These are phyloP conservation scores for Phorcus lineatus DNA, from an alignment of 2,888 invertebrate species.

Conservation along the genomic window DNA sequence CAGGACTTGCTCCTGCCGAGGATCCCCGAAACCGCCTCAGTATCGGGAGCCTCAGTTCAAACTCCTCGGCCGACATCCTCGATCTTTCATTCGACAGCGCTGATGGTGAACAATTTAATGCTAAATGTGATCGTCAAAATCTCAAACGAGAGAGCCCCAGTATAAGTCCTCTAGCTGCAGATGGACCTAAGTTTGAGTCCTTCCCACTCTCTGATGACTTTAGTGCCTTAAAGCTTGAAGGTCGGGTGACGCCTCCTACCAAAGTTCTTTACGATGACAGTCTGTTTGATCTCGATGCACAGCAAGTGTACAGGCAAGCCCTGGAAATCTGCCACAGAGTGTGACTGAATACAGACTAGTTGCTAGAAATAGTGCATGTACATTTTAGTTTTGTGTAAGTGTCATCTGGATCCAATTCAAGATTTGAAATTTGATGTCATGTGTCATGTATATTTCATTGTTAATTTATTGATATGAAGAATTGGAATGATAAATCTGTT, in stretches of 20 bases:
- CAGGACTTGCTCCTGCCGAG: slow-evolving; percentile 30
- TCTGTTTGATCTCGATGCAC: slow-evolving; percentile 48
- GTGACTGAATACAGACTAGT: slow-evolving; percentile 12
- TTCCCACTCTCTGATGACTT: slow-evolving; percentile 29
- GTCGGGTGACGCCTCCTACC: slow-evolving; percentile 10
- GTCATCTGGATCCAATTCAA: no score
- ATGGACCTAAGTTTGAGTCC: slow-evolving; percentile 17
- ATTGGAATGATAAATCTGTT: no score
- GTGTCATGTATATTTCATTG: no score
- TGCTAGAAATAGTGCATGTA: no score
- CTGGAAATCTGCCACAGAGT: slow-evolving; percentile 46
- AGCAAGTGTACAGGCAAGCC: slow-evolving; percentile 52
- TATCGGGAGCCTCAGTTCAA: slow-evolving; percentile 69
- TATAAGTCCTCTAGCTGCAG: slow-evolving; percentile 26
- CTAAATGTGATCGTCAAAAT: not conserved
- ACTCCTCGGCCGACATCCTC: slow-evolving; percentile 72
- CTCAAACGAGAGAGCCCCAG: slow-evolving; percentile 19
- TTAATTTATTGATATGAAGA: no score
- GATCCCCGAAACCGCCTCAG: slow-evolving; percentile 68
- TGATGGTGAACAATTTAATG: slow-evolving; percentile 55
- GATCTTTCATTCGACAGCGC: slow-evolving; percentile 72
- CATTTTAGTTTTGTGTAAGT: no score
- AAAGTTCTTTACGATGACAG: slow-evolving; percentile 26
- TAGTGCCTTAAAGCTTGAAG: slow-evolving; percentile 33
- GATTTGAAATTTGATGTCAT: no score